phyloP scores from a whole-genome alignment of 2,888 invertebrate genomes.

The Antheraea assamensis region DNA sequence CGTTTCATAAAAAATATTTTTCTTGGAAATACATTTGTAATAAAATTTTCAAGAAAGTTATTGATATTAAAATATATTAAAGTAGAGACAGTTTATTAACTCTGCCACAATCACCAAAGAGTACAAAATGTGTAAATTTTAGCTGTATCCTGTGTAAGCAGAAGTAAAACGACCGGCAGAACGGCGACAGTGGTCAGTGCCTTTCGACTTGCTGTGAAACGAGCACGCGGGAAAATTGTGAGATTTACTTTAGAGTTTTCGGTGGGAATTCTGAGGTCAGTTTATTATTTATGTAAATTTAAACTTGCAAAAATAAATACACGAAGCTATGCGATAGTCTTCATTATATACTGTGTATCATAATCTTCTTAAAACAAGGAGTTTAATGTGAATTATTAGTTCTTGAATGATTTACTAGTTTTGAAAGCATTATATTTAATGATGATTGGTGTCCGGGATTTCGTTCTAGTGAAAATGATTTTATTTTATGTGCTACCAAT shows the following conservation, averaged over 20 bases:
- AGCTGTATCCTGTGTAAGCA: neutral
- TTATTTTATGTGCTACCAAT: too few relatives aligned
- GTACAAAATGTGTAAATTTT: neutral
- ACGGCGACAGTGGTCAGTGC: conserved; percentile 17
- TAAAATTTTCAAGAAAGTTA: too few relatives aligned
- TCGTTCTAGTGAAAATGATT: too few relatives aligned
- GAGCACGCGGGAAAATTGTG: conserved; percentile 14
- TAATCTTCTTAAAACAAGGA: neutral
- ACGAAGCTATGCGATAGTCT: neutral
- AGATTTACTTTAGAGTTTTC: conserved; percentile 2
- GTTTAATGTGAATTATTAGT: neutral
- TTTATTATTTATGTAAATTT: neutral
- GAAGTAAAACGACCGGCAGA: conserved; percentile 46
- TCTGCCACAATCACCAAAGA: neutral
- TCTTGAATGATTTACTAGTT: neutral
- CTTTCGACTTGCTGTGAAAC: conserved; percentile 1
- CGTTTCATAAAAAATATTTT: too few relatives aligned
- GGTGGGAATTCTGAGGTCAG: conserved; percentile 11
- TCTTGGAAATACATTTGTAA: too few relatives aligned
- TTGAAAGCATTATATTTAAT: neutral
- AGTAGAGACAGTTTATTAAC: neutral
- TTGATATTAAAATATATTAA: neutral
- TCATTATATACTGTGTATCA: neutral
- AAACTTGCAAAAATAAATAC: neutral
- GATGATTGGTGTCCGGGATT: too few relatives aligned